Evolutionary conservation across 2,888 invertebrate genomes (phyloP), one percentile per base, ranked within the genome.

Genomic region (Epirrhoe tristata): DNA sequence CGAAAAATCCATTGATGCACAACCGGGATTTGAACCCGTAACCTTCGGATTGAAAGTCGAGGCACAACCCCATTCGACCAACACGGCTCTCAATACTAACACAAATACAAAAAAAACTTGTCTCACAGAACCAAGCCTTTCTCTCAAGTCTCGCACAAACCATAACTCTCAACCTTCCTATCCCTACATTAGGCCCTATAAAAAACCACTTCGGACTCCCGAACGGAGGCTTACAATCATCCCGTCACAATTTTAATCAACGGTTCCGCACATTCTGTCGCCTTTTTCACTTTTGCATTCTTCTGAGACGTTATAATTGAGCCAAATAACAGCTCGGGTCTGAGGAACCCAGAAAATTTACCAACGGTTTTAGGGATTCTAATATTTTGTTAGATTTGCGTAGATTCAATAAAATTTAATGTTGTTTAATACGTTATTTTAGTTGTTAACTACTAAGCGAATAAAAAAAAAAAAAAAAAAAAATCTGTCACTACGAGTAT

Each of bases 171-270:
- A 39, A 7, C n/a, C 52, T n/a, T 58, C 46, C 60, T 66, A 64
- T 53, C 64, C 50, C 36, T 51, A 66, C 39, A 67, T 71, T 71
- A 59, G 70, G 32, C 14, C 36, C 46, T 16, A 62, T 55, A 64
- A 62, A 64, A 69, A 70, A 14, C 54, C 17, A 39, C 53, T 58
- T 39, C 43, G 14, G 60, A 57, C 67, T 64, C 43, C 67, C 61
- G 58, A 68, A 68, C 68, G 34, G 68, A 61, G 72, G 71, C 74
- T 70, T 77, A 86, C 91, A 92, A 93, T 92, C 90, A 89, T 82
- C 89, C 89, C 86, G 90, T 92, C 90, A 90, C 91, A 88, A 88
- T 90, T 92, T 91, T 91, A 93, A 92, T 91, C 91, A 91, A 83
- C 82, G 83, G 79, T 76, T 78, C 81, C 77, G 85, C 84, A 82